Evolutionary conservation across 1,140 invertebrate genomes (phyloP).

Genomic region (Drosophila kohkoa): DNA sequence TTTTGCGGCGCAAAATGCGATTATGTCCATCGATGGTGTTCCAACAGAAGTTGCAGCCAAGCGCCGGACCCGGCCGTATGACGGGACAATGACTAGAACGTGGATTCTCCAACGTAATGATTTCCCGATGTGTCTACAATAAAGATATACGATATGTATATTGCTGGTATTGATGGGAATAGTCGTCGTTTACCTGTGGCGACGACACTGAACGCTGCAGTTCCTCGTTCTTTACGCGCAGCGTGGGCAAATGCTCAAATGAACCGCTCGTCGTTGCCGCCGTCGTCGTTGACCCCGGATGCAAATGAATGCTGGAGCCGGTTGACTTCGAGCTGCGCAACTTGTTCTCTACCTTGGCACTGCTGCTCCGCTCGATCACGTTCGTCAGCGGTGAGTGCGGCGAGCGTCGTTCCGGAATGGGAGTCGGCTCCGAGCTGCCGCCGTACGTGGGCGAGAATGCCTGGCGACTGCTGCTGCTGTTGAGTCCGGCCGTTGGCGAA

Average conservation of each 20-base stretch:
- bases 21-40: constrained; percentile 93
- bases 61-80: constrained; percentile 91
- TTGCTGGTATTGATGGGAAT: too few species aligned
- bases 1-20: constrained; percentile 92
- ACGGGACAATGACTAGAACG: constrained; percentile 91
- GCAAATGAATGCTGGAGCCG: constrained; percentile 60
- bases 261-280: constrained; percentile 65
- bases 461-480: constrained; percentile 53
- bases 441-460: constrained; percentile 70
- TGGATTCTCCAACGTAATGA: constrained; percentile 83
- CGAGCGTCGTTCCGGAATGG: constrained; percentile 64
- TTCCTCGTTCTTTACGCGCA: constrained; percentile 86
- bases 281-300: constrained; percentile 60
- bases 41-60: constrained; percentile 95
- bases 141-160: not conserved
- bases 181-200: constrained; percentile 82
- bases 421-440: constrained; percentile 53
- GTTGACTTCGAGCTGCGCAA: constrained; percentile 73
- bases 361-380: constrained; percentile 47
- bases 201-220: constrained; percentile 87
- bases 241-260: constrained; percentile 83
- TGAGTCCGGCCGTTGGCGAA: constrained; percentile 53
- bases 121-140: constrained; percentile 74
- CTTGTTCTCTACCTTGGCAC: constrained; percentile 53
- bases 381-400: constrained; percentile 56